Evolutionary conservation across 2,888 invertebrate genomes (phyloP).

Genomic region (Lepidocyrtoides sp.): DNA sequence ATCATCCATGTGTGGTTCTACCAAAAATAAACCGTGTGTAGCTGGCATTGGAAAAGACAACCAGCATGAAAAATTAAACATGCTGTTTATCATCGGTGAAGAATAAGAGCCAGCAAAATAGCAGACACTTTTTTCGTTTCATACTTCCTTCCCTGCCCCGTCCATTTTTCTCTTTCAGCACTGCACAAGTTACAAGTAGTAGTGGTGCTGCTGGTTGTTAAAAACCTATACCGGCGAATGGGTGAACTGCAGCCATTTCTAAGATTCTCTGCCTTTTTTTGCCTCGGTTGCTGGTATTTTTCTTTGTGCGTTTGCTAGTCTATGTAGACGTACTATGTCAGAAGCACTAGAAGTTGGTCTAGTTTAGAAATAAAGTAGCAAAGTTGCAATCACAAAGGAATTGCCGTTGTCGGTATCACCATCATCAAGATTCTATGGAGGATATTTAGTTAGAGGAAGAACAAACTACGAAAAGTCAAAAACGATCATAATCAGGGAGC

Average conservation of each 20-base stretch:
- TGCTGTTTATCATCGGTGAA: constrained; percentile 34
- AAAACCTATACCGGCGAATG: constrained; percentile 6
- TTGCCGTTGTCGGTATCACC: neutral
- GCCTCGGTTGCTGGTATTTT: no score
- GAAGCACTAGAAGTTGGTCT: neutral
- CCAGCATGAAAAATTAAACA: constrained; percentile 16
- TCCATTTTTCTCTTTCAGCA: neutral
- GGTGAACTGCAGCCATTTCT: neutral
- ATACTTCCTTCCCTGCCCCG: constrained; percentile 29
- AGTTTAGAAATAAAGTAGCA: neutral
- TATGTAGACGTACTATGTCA: neutral
- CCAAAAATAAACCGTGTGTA: neutral
- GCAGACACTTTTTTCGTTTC: constrained; percentile 29
- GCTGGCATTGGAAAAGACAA: neutral
- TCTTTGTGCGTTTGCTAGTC: no score
- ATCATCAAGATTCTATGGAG: constrained; percentile 21
- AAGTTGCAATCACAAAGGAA: constrained; percentile 57
- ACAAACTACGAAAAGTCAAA: constrained; percentile 57
- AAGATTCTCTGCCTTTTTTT: neutral
- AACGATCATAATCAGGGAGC: constrained; percentile 71
- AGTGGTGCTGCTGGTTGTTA: neutral
- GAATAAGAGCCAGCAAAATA: constrained; percentile 1
- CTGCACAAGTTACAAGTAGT: neutral
- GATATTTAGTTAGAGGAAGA: constrained; percentile 14
- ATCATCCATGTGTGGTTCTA: neutral